Evolutionary conservation across 2,888 invertebrate species (phyloP).

Genomic region (Synanthedon tipuliformis): DNA sequence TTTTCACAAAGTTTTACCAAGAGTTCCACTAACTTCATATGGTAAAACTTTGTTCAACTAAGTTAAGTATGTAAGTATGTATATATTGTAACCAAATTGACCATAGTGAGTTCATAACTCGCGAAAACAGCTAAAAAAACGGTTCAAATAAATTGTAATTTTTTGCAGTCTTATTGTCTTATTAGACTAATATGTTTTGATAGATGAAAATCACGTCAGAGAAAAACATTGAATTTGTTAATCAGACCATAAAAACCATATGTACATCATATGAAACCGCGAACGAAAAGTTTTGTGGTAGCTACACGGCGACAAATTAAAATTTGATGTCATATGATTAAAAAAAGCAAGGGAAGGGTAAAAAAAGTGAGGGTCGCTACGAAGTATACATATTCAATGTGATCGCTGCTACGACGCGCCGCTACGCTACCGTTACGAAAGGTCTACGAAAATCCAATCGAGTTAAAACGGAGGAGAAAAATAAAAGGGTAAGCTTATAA

Average conservation of each 20-base stretch:
- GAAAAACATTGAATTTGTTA: too few relatives aligned
- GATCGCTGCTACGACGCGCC: conserved; percentile 23
- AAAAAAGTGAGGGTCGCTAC: conserved; percentile 26
- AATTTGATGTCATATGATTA: conserved; percentile 16
- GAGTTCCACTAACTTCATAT: neutral
- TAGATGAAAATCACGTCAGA: too few relatives aligned
- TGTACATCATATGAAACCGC: too few relatives aligned
- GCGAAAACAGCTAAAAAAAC: too few relatives aligned
- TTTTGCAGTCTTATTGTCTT: too few relatives aligned
- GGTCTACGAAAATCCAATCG: conserved; percentile 47
- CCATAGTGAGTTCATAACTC: too few relatives aligned
- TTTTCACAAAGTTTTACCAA: neutral
- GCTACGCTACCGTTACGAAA: conserved; percentile 15
- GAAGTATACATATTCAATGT: conserved; percentile 50
- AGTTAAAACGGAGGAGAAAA: conserved; percentile 47
- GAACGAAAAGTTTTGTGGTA: too few relatives aligned
- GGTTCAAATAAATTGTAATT: too few relatives aligned
- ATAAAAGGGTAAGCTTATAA: conserved; percentile 45
- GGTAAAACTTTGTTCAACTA: conserved; percentile 5
- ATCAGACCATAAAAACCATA: too few relatives aligned
- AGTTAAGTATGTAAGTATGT: conserved; percentile 6
- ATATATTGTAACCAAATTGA: too few relatives aligned
- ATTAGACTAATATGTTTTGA: too few relatives aligned
- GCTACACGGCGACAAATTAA: too few relatives aligned
- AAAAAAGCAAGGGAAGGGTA: conserved; percentile 21